Percentiles rank a stretch among this genome's conserved stretches.
Conservation (phyloP, 2,888 invertebrate species). For the Chironomus tentans region DNA sequence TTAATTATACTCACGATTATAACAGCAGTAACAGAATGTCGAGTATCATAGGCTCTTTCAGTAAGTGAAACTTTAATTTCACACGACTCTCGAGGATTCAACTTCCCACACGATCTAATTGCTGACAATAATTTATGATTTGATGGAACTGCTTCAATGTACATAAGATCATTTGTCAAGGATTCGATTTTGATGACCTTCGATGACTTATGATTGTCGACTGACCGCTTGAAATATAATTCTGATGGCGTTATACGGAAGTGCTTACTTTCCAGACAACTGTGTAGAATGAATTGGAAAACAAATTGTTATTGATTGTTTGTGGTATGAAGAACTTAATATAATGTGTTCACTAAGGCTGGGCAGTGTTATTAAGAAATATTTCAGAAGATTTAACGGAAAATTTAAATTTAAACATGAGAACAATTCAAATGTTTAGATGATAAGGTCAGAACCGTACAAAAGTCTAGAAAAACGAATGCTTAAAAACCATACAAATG, state of each 20-base stretch:
- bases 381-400: neutral
- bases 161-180: neutral
- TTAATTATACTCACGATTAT: neutral
- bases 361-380: no score
- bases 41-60: neutral
- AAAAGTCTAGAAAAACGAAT: no score
- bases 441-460: no score
- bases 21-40: neutral
- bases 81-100: neutral
- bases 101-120: neutral
- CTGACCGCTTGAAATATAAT: neutral
- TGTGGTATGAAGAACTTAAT: no score
- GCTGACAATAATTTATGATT: neutral
- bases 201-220: neutral
- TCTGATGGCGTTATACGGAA: neutral
- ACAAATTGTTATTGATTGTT: neutral
- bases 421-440: neutral
- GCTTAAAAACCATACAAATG: no score
- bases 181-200: neutral
- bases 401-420: neutral
- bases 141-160: slow-evolving; percentile 4
- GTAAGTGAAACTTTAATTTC: neutral
- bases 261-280: neutral
- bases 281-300: neutral
- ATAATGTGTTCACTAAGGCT: no score